These are phyloP conservation scores for Varecia variegata DNA, from an alignment of 2,797 vertebrate genomes.

Conservation along the genomic window DNA sequence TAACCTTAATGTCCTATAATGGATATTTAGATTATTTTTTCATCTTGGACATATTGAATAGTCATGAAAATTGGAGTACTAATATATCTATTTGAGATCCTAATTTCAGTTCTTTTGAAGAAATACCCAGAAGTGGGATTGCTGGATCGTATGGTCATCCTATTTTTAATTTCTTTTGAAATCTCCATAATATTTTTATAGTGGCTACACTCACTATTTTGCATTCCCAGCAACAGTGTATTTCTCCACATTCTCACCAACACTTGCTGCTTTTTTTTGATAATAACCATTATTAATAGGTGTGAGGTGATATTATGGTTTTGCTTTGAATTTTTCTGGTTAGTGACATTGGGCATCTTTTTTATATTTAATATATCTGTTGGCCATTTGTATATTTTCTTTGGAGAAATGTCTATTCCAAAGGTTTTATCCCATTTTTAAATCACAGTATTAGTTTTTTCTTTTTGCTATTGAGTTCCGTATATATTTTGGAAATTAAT, in stretches of 20 bases:
- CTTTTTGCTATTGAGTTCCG: background rate
- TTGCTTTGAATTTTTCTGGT: background rate
- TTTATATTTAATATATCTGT: background rate
- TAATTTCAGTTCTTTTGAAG: background rate
- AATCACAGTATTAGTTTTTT: background rate
- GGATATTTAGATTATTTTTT: background rate
- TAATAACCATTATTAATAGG: background rate
- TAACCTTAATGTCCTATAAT: background rate
- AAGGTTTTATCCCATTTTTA: background rate
- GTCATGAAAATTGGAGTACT: background rate
- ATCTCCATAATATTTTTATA: background rate
- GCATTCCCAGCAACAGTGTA: background rate
- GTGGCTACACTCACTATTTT: fast-evolving
- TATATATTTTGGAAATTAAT: background rate
- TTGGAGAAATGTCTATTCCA: background rate
- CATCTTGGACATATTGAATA: background rate
- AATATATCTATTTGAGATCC: background rate
- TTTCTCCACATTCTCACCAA: background rate
- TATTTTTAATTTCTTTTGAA: background rate
- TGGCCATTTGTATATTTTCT: background rate
- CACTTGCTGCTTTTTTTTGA: background rate
- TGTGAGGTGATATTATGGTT: background rate
- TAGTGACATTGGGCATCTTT: background rate
- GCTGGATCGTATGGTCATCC: background rate
- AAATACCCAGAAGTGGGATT: background rate